Base-by-base conservation (phyloP, 2,797 vertebrate species). In the Silurus lanzhouensis region DNA sequence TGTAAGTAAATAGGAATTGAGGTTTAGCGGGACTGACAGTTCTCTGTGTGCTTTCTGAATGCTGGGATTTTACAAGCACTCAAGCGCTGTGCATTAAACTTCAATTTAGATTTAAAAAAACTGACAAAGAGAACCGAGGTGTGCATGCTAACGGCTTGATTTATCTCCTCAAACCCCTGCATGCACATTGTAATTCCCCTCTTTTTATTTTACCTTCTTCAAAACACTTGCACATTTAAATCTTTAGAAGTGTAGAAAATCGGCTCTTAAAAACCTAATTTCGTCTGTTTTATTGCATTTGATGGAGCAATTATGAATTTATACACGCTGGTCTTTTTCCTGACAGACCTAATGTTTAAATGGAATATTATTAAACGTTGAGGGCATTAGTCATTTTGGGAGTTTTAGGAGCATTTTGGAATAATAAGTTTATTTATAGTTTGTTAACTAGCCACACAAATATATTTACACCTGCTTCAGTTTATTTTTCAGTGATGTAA, bases 401-500 rank as follows among this genome's bases (percentile, higher is more conserved):
- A 87, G 72, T 86, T 90, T 84, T 87, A 80, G 72, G 87, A 84
- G 83, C 84, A 83, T 83, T 85, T 90, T 82, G 84, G 85, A 88
- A 82, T 82, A 80, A 83, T 86, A 61, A 1, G 83, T 86, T 88
- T 88, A 88, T 88, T 88, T 88, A 86, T 84, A 85, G 86, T 88
- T 88, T 88, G 89, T 89, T 90, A 89, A 88, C 87, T 87, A 84
- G 61, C 86, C 87, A 87, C 86, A 87, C 87, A 89, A 90, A 88
- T 87, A 87, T 89, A 88, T 89, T 90, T 87, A 88, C 88, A 88
- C 90, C 88, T 88, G 85, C 74, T 68, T 74, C 27, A 61, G 90
- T 89, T 89, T 87, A 86, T 87, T 89, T 88, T 90, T 87, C 27
- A 61, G 87, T 90, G 90, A 90, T 90, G 90, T 89, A 90, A 90